phyloP scores from a whole-genome alignment of 1,140 invertebrate species.

The Aleiodes sp. region DNA sequence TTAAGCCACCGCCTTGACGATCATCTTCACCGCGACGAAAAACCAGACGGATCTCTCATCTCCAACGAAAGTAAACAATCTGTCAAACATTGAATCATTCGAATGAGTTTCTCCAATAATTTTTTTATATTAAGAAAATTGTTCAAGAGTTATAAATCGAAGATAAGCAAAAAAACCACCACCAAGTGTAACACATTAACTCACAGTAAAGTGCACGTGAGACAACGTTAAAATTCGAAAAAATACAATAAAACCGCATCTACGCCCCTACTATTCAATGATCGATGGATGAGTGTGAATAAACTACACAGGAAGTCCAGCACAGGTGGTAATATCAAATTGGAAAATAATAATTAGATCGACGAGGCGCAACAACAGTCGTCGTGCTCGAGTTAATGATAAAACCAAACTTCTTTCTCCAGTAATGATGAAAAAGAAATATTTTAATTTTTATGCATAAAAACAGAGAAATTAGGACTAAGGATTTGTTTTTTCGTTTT shows the following conservation, averaged over 20 bases:
- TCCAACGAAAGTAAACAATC: constrained; percentile 61
- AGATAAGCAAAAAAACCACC: not conserved
- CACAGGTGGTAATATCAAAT: not conserved
- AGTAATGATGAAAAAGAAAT: not conserved
- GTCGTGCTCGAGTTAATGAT: constrained; percentile 18
- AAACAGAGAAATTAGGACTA: constrained; percentile 5
- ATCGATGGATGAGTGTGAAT: constrained; percentile 10
- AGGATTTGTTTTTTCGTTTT: too few species aligned
- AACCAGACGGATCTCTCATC: constrained; percentile 47
- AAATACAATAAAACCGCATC: not conserved
- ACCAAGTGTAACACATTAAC: not conserved
- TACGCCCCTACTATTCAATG: constrained; percentile 16
- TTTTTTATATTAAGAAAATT: not conserved
- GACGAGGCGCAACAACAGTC: constrained; percentile 15
- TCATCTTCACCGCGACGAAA: constrained; percentile 43
- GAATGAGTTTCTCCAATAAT: not conserved
- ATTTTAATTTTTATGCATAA: not conserved
- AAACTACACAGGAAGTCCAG: not conserved
- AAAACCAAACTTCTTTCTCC: not conserved
- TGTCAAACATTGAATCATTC: constrained; percentile 41
- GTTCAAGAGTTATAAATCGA: not conserved
- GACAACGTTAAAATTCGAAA: not conserved
- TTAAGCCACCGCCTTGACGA: constrained; percentile 45
- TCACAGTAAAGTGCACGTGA: not conserved
- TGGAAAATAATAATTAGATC: too few species aligned